These are phyloP conservation scores for Podargus strigoides DNA, from an alignment of 2,797 vertebrate species.

Conservation along the genomic window DNA sequence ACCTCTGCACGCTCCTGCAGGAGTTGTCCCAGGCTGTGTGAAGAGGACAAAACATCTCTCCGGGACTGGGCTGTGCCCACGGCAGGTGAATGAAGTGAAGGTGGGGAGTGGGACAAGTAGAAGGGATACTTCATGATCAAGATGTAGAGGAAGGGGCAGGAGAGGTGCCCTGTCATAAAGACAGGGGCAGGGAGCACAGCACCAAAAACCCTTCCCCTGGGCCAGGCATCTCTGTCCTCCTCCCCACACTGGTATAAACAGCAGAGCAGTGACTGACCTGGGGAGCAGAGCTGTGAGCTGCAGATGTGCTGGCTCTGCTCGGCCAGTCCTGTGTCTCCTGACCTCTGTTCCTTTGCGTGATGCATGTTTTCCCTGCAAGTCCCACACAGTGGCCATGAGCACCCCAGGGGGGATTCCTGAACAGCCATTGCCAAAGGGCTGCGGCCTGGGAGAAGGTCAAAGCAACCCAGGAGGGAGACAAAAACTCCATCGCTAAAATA, in stretches of 20 bases:
- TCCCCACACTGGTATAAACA: rapidly evolving
- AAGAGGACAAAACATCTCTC: neutral
- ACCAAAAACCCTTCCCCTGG: neutral
- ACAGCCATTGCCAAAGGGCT: neutral
- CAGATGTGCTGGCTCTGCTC: neutral
- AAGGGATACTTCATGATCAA: neutral
- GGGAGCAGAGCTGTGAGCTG: neutral
- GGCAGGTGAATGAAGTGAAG: neutral
- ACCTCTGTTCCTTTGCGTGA: rapidly evolving
- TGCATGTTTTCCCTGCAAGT: neutral
- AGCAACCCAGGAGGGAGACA: neutral
- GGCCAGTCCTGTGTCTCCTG: neutral
- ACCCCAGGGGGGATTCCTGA: neutral
- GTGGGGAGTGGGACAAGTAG: neutral
- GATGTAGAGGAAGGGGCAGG: neutral
- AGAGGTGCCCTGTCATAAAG: neutral
- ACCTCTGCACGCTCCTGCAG: neutral
- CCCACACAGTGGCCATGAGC: neutral
- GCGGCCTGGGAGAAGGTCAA: neutral
- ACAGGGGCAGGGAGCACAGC: neutral
- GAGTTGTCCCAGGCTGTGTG: neutral
- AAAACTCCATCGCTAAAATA: neutral
- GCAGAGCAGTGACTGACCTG: neutral
- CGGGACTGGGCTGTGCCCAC: neutral
- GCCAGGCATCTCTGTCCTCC: neutral